Evolutionary conservation across 1,140 invertebrate genomes (phyloP), one percentile per base, ranked within the genome.

Genomic region (Achroia grisella): DNA sequence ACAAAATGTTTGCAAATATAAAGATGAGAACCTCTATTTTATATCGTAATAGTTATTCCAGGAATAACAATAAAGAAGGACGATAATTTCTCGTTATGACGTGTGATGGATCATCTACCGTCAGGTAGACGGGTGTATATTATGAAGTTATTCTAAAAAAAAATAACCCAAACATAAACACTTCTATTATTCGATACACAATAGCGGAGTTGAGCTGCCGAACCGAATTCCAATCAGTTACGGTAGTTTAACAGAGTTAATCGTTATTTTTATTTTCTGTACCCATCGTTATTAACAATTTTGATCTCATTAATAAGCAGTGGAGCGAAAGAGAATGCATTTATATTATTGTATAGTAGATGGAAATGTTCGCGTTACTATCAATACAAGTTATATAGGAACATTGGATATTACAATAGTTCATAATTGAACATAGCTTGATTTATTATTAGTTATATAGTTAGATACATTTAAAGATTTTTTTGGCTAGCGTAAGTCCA

Each of bases 231-330:
- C 56, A 61, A 77, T 84, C 73, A 53, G 78, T 74, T 66, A 84
- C 78, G 78, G 69, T 67, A 69, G 66, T 79, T 84, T 82, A 80
- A 77, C 76, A 77, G 62, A 60, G 56, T 67, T 75, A 82, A 84
- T 79, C 69, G 75, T 62, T 65, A 69, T 75, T 77, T 84, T 78
- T 81, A 63, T 76, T 68, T 60, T 61, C 49, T 52, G 48, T 56
- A 53, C 65, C 72, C 60, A 62, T 53, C 65, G 70, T 74, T 75
- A 82, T 75, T 84, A 80, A 80, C 65, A 64, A 77, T 76, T 73
- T 78, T n/a, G 60, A 64, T 64, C 66, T 75, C 76, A 81, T 83
- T 81, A 80, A 77, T 75, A 79, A 72, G 62, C 73, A 76, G 48
- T 64, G 60, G 56, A 76, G 62, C 73, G 71, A 62, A 59, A 62